Conservation (phyloP, 2,797 vertebrate species). For the Anisognathus igniventris region DNA sequence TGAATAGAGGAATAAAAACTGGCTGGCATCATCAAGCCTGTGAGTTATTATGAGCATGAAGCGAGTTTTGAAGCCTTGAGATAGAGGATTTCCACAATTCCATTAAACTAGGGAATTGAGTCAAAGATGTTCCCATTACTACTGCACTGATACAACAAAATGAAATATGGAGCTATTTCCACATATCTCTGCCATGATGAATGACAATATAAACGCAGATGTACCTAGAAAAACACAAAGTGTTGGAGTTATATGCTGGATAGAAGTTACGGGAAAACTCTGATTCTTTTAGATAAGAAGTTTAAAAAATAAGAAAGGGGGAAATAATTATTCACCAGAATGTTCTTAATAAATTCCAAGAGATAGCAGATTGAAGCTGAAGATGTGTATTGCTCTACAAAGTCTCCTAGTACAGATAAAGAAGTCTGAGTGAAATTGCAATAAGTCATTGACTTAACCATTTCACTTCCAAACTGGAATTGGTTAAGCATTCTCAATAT, state of each 20-base stretch:
- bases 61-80: conserved; percentile 65
- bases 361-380: not conserved
- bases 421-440: not conserved
- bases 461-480: not conserved
- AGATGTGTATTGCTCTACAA: not conserved
- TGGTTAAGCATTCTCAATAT: not conserved
- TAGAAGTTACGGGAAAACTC: not conserved
- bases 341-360: not conserved
- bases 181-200: conserved; percentile 24
- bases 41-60: conserved; percentile 67
- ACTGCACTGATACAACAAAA: conserved; percentile 29
- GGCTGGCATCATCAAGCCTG: conserved; percentile 62
- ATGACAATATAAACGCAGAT: not conserved
- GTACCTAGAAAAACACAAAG: conserved; percentile 23
- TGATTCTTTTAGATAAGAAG: not conserved
- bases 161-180: conserved; percentile 41
- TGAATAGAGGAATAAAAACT: conserved; percentile 67
- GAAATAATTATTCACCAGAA: not conserved
- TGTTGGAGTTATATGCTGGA: not conserved
- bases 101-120: conserved; percentile 60
- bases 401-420: not conserved
- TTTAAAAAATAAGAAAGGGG: not conserved
- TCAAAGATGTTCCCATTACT: conserved; percentile 55
- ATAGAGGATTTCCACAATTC: conserved; percentile 51
- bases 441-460: not conserved